Percentiles rank a stretch among this genome's conserved stretches.
Evolutionary conservation across 2,888 invertebrate genomes (phyloP).

Genomic region (Drosophila quinaria): DNA sequence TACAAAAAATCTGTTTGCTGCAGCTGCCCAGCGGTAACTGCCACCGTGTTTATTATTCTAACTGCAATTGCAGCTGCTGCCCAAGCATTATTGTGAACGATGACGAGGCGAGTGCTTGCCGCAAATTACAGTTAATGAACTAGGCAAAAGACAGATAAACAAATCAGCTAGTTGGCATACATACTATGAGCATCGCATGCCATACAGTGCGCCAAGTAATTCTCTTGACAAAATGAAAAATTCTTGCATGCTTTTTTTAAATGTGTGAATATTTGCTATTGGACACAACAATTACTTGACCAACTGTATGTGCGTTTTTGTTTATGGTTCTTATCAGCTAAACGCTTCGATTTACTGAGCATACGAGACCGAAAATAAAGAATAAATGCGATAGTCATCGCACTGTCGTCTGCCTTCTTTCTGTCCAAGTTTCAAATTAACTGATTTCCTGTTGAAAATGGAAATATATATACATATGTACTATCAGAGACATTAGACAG

Average conservation of each 20-base stretch:
- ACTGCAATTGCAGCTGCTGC: constrained; percentile 28
- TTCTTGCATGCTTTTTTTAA: background rate
- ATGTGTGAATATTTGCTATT: background rate
- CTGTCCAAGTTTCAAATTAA: constrained; percentile 12
- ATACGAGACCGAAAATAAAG: constrained; percentile 11
- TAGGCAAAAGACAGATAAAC: constrained; percentile 15
- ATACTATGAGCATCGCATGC: constrained; percentile 1
- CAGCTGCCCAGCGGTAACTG: constrained; percentile 32
- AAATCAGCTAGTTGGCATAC: constrained; percentile 14
- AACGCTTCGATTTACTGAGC: constrained; percentile 26
- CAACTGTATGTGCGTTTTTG: constrained; percentile 17
- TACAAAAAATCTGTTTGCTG: constrained; percentile 26
- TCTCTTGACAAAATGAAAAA: background rate
- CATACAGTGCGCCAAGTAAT: background rate
- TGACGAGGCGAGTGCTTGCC: background rate
- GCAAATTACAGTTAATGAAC: constrained; percentile 14
- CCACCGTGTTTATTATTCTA: constrained; percentile 15
- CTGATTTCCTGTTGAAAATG: constrained; percentile 29
- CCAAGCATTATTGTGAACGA: background rate
- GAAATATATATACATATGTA: background rate
- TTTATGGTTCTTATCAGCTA: constrained; percentile 55
- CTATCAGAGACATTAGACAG: background rate
- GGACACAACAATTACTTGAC: background rate
- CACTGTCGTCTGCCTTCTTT: background rate
- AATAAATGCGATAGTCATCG: constrained; percentile 22